Evolutionary conservation across 2,888 invertebrate genomes (phyloP).

Genomic region (Standfussiana lucernea): DNA sequence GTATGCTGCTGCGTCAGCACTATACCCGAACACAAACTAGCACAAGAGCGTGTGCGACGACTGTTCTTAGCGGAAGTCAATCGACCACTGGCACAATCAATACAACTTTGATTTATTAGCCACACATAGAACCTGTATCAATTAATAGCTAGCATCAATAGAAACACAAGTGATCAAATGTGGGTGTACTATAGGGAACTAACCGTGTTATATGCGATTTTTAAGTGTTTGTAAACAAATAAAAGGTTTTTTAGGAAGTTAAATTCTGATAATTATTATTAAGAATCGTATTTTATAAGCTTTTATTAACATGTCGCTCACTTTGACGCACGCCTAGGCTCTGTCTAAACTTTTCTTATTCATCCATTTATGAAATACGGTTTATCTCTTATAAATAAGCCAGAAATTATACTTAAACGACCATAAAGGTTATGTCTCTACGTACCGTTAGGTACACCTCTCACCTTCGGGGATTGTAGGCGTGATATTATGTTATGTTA

Average conservation of each 20-base stretch:
- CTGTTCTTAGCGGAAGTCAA: too few species aligned
- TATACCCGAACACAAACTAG: too few species aligned
- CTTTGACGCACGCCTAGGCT: neutral
- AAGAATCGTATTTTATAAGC: neutral
- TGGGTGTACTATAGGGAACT: neutral
- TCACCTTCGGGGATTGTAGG: too few species aligned
- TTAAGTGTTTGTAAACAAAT: neutral
- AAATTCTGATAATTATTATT: neutral
- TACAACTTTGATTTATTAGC: too few species aligned
- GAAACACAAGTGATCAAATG: neutral
- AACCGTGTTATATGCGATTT: neutral
- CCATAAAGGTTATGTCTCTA: neutral
- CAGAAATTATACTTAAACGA: neutral
- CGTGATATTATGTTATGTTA: neutral
- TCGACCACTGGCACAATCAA: too few species aligned
- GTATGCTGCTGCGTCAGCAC: too few species aligned
- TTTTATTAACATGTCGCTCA: too few species aligned
- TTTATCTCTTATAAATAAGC: neutral
- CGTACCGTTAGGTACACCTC: neutral
- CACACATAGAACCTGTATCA: too few species aligned
- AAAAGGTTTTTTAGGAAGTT: neutral
- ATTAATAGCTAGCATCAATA: too few species aligned
- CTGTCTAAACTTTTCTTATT: neutral
- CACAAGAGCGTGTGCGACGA: too few species aligned
- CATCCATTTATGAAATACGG: neutral